phyloP scores from a whole-genome alignment of 1,140 invertebrate genomes.

The Diorhabda carinulata region DNA sequence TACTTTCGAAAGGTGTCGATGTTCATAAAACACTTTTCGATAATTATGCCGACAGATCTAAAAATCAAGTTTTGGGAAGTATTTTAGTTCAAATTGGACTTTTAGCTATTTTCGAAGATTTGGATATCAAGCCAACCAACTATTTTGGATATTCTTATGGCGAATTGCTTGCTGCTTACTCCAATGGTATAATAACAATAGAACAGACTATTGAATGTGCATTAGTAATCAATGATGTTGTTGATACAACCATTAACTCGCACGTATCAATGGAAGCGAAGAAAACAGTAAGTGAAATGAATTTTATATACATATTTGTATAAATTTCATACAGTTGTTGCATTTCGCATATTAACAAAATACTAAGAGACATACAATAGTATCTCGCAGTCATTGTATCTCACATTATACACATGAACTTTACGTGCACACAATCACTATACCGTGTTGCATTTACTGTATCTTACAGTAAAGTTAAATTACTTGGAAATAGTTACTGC shows the following conservation, averaged over 20 bases:
- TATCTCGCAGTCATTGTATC: too few relatives aligned
- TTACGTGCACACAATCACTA: too few relatives aligned
- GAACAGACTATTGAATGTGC: constrained; percentile 65
- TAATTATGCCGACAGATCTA: constrained; percentile 53
- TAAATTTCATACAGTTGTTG: too few relatives aligned
- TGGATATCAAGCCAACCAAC: constrained; percentile 67
- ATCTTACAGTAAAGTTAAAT: too few relatives aligned
- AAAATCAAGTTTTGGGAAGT: constrained; percentile 68
- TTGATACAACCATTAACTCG: neutral
- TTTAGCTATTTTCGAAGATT: constrained; percentile 62
- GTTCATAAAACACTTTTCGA: neutral
- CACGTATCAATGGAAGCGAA: too few relatives aligned
- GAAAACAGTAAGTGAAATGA: too few relatives aligned
- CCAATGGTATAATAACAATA: constrained; percentile 73
- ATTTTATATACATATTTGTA: too few relatives aligned
- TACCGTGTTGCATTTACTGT: too few relatives aligned
- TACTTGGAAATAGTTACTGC: too few relatives aligned
- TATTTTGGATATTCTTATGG: constrained; percentile 79
- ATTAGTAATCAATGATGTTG: constrained; percentile 17
- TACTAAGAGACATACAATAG: too few relatives aligned
- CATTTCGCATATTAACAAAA: too few relatives aligned
- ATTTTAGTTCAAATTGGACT: constrained; percentile 75
- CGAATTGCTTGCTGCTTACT: constrained; percentile 78
- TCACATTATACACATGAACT: too few relatives aligned
- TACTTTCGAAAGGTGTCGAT: constrained; percentile 49